Evolutionary conservation across 2,888 invertebrate species (phyloP), one percentile per base, ranked within the genome.

Genomic region (Branchipolynoe longqiensis): DNA sequence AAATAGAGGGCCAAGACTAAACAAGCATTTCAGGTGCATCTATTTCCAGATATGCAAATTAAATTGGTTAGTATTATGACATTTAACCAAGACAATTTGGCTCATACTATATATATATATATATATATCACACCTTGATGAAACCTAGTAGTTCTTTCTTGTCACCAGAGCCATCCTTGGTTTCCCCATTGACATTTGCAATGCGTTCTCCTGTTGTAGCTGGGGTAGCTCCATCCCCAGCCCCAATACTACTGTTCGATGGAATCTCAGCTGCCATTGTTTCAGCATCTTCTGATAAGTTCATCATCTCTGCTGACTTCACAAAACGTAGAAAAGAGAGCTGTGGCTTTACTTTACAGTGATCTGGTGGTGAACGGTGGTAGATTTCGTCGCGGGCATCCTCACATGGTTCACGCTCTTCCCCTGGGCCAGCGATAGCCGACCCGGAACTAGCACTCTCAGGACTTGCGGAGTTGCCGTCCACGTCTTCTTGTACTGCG

Each of bases 281-380:
- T 28, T 78, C 78, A 28, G 4, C 78, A 18, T 78, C 78, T 31
- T 78, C 78, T 14, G 78, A 78, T 25, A 78, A 14, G 48, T 78
- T 78, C 78, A 78, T 54, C 78, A 78, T 54, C 25, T 78, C 78
- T 25, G 56, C 25, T 0, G 85, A 85, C 14, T 85, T 82, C 14
- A 85, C 73, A 31, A 85, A 85, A 14, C 54, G 48, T 4, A 85
- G 83, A 41, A 85, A 85, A 28, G 48, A 38, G 58, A 85, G 33
- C 56, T 83, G 82, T 3, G 85, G 85, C 56, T 85, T 85, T 0
- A 83, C 83, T 41, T 83, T 85, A 33, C 78, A 64, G 83, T 85
- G 73, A 38, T 36, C 54, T 25, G 85, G 85, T 8, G 85, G 85
- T 12, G 85, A 82, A 25, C 83, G 82, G 22, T 82, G 85, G 59